Base-by-base conservation (phyloP, 1,140 invertebrate species). In the Holcopasites calliopsidis region DNA sequence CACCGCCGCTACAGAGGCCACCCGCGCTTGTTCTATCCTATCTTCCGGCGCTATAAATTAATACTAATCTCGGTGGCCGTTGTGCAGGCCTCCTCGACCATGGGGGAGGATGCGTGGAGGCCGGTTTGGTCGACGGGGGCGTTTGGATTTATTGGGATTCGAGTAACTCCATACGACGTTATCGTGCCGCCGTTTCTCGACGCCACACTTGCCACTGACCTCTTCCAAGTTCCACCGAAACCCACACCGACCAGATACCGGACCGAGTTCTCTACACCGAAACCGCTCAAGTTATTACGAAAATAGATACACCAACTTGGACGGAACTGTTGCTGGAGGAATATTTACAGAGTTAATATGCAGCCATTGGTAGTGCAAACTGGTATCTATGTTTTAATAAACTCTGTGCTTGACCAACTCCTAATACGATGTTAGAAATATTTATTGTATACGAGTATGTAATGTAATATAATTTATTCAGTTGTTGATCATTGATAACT, bases 11-110 rank as follows among this genome's bases (percentile, higher is more conserved):
- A 62, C 47, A 57, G 58, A 64, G 54, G 42, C 77, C 40, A 11
- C 60, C 21, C 38, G 28, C 61, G 44, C n/a, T 54, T 61, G 40
- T 70, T 83, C 77, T 69, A 72, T 84, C 82, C 78, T 84, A 84
- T 84, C 83, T 81, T 57, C 74, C 75, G 70, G 50, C 68, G 79
- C 84, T 85, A 85, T 85, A 85, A 85, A 85, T 85, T 85, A 85
- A 85, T 85, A 85, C 80, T 85, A 85, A 85, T 85, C 84, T 85
- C 77, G 72, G 55, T 26, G 79, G 35, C 60, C 65, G 79, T 73
- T 71, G 72, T 82, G 79, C 74, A 76, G 79, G 76, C 79, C 83
- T 84, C 38, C 76, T 60, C 65, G 55, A 50, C 61, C 62, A 49
- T 23, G 49, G 54, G 38, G 49, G 23, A 13, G 62, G 7, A n/a